Evolutionary conservation across 2,888 invertebrate species (phyloP).

Genomic region (Tenodera sinensis): DNA sequence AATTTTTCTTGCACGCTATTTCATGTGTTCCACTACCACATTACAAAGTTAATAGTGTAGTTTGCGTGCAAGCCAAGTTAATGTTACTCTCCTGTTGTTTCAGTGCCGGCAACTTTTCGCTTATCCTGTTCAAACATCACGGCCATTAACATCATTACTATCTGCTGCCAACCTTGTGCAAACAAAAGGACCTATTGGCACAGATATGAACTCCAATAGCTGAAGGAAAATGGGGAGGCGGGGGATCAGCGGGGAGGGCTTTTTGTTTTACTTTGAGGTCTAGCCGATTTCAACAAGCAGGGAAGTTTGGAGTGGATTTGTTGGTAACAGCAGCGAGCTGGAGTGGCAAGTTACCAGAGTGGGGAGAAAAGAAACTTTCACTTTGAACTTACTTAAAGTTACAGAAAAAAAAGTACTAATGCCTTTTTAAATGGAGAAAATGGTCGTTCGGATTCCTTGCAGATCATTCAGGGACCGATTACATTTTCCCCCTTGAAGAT

Average conservation of each 20-base stretch:
- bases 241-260: background rate
- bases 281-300: background rate
- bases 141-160: background rate
- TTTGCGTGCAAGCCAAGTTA: background rate
- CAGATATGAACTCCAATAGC: background rate
- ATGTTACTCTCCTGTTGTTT: background rate
- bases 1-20: background rate
- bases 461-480: background rate
- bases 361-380: background rate
- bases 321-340: background rate
- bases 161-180: background rate
- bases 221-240: background rate
- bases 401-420: background rate
- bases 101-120: background rate
- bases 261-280: background rate
- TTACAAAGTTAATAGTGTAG: background rate
- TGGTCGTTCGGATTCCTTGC: background rate
- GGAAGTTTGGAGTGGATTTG: background rate
- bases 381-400: background rate
- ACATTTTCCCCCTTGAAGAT: too few species aligned
- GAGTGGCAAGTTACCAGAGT: background rate
- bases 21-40: background rate
- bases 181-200: background rate
- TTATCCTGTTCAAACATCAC: background rate
- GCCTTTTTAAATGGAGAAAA: background rate